Base-by-base conservation (phyloP, 2,113 vertebrate species). In the Theristicus caerulescens region DNA sequence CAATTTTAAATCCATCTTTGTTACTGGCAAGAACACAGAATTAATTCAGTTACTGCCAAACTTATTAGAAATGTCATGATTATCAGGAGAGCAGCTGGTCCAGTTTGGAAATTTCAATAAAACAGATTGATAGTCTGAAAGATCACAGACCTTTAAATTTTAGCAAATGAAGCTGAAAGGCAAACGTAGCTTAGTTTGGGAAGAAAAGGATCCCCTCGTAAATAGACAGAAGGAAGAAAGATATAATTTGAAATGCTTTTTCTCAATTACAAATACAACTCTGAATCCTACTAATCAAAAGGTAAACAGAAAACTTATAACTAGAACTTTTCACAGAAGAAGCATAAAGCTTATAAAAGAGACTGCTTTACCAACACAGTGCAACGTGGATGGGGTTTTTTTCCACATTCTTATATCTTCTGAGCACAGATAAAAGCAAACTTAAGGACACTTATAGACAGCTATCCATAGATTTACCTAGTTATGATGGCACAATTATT, bases 331-430 rank as follows among this genome's bases (percentile, higher is more conserved):
- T 36, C 42, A 38, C 26, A 57, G 58, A 24, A 67, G 38, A 51
- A 4, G 15, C 18, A 59, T 16, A 73, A 74, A 90, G 26, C 9
- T 80, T 32, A 46, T 44, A 25, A 66, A 44, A 71, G 31, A 52
- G 7, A 25, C 10, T 64, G 18, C 18, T 90, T 90, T 85, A 42
- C 12, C 5, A 46, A 58, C 38, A 20, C 21, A 69, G 7, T 5
- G 3, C 11, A 81, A 44, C 6, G 3, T 1, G 9, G 3, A 7
- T 16, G 20, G 9, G 2, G 0, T 0, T 3, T 20, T 2, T 4
- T 10, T 6, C 44, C 34, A 13, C 9, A 14, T 62, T 34, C 5
- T n/a, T 47, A 57, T 6, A 17, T 54, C 26, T 38, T 81, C 74
- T 52, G 32, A 83, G 34, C 18, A 44, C 19, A 73, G 13, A 46